A percentile compares a stretch with the other conserved stretches of the same genome.
These are phyloP conservation scores for Kryphioiulus occultus DNA, from an alignment of 2,888 invertebrate species.

Conservation along the genomic window DNA sequence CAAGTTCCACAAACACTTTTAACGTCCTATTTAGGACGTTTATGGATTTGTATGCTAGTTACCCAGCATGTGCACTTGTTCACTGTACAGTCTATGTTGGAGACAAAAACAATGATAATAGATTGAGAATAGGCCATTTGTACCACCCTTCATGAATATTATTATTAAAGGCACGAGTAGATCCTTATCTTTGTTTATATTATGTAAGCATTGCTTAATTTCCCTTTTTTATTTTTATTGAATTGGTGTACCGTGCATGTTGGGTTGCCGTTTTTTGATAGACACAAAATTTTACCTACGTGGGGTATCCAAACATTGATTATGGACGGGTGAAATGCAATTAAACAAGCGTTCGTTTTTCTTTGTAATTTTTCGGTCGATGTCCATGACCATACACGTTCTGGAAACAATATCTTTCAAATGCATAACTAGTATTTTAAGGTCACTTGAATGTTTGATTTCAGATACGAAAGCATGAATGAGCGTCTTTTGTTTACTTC, in stretches of 20 bases:
- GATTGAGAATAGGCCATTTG: constrained; percentile 1
- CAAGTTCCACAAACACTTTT: too few species aligned
- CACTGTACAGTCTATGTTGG: background rate
- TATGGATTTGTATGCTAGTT: too few species aligned
- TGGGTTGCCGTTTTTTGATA: constrained; percentile 1
- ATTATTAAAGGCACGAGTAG: background rate
- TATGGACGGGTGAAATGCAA: background rate
- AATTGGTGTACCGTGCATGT: background rate
- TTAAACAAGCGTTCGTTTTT: background rate
- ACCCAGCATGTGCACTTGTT: background rate
- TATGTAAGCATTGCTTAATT: background rate
- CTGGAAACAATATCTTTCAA: too few species aligned
- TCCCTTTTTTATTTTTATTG: background rate
- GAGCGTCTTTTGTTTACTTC: background rate
- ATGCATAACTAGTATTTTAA: too few species aligned
- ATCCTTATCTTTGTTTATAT: background rate
- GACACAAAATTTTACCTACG: background rate
- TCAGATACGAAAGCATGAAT: background rate
- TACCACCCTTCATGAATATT: background rate
- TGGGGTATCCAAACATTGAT: background rate
- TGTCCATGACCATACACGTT: too few species aligned
- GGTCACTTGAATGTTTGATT: too few species aligned
- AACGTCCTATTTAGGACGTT: too few species aligned
- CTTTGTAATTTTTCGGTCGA: background rate
- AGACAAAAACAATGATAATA: constrained; percentile 14